These are phyloP conservation scores for Germaria angustata DNA, from an alignment of 2,888 invertebrate species.

Conservation along the genomic window DNA sequence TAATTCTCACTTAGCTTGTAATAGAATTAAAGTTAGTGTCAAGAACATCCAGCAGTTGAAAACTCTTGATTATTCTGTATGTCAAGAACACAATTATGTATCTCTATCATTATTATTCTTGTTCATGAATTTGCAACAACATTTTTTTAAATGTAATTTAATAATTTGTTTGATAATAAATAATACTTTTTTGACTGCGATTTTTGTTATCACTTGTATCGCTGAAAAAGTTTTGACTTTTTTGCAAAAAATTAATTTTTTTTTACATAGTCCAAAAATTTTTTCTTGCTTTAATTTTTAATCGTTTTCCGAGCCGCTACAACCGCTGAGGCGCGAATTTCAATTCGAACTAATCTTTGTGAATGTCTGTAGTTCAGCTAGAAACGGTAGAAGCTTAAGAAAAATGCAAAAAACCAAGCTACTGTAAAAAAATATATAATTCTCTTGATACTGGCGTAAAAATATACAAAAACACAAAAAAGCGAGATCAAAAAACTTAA, in stretches of 20 bases:
- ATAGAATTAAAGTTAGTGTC: conserved; percentile 56
- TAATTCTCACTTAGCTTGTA: not conserved
- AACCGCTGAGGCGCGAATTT: conserved; percentile 77
- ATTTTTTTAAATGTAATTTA: not conserved
- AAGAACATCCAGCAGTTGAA: conserved; percentile 61
- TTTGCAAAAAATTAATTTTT: conserved; percentile 21
- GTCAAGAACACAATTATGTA: conserved; percentile 56
- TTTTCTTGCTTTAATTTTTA: not conserved
- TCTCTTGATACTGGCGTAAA: conserved; percentile 29
- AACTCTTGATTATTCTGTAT: conserved; percentile 44
- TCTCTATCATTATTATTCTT: conserved; percentile 26
- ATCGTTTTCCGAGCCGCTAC: conserved; percentile 67
- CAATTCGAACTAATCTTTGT: conserved; percentile 75
- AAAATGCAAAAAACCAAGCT: conserved; percentile 30
- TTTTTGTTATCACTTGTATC: not conserved
- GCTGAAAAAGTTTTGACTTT: not conserved
- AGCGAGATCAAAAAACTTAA: conserved; percentile 38
- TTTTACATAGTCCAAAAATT: not conserved
- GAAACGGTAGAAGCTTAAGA: conserved; percentile 57
- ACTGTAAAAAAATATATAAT: conserved; percentile 2
- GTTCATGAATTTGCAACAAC: not conserved
- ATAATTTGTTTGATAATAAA: not conserved
- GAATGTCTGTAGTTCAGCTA: conserved; percentile 47
- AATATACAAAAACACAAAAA: conserved; percentile 9
- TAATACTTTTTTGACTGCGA: not conserved